phyloP scores from a whole-genome alignment of 2,113 vertebrate genomes.

The Sander lucioperca region DNA sequence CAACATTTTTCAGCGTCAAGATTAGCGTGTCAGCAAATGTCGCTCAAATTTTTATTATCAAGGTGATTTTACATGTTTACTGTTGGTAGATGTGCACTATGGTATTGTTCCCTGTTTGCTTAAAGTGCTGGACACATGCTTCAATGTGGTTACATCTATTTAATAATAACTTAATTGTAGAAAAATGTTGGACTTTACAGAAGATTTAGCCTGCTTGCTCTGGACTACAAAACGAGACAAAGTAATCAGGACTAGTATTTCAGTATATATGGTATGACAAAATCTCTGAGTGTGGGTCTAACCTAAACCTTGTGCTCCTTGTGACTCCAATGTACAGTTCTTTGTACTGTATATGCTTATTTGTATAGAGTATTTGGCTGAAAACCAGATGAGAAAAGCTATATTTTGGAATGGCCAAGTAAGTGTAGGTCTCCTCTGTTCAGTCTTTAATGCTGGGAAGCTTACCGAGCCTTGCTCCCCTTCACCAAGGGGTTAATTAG shows the following conservation, averaged over 20 bases:
- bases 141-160: no score
- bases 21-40: no score
- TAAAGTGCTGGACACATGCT: no score
- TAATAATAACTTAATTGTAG: no score
- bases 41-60: no score
- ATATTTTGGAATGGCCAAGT: constrained; percentile 8
- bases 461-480: constrained; percentile 57
- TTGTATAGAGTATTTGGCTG: neutral
- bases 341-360: neutral
- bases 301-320: neutral
- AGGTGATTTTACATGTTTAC: no score
- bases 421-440: constrained; percentile 9
- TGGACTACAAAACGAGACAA: neutral
- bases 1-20: no score
- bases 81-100: no score
- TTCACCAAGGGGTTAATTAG: constrained; percentile 79
- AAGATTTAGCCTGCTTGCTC: neutral
- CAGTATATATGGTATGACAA: neutral
- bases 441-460: constrained; percentile 43
- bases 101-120: no score
- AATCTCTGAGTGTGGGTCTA: neutral
- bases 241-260: neutral
- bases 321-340: neutral
- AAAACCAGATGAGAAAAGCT: neutral
- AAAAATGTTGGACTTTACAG: no score